Base-by-base conservation (phyloP, 1,140 invertebrate species). In the Psix sp. region DNA sequence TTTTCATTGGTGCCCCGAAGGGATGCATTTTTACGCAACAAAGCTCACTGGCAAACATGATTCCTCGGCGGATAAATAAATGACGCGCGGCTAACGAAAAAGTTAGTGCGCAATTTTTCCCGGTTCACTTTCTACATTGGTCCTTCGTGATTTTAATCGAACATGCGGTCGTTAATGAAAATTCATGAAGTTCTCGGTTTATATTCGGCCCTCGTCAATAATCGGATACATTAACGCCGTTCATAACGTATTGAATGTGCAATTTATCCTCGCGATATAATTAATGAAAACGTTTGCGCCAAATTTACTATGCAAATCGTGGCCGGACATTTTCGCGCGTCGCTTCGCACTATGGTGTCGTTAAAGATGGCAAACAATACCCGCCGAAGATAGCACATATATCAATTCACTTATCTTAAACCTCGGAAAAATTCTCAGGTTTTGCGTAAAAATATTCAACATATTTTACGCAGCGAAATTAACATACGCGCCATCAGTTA, bases 401-500 rank as follows among this genome's bases (percentile, higher is more conserved):
- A 74, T 62, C 71, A 74, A 74, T 62, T 74, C 57, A 67, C 57
- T 18, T 68, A 74, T 74, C 63, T 74, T 31, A 43, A 67, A 59
- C n/a, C 49, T 20, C 35, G 36, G 24, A 57, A 74, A 74, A 67
- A 57, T 68, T 67, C 71, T 57, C 71, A 74, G 49, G 10, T 68
- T 63, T 13, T 29, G 57, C 39, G 63, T 57, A 67, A 74, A 74
- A 74, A 63, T 62, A 60, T 67, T 56, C 62, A 57, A 66, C 70
- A 62, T 57, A 67, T 62, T 74, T 74, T 74, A 62, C 26, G 40
- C 36, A 48, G 31, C 29, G 33, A 74, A 74, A 74, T 74, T 74
- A 74, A 74, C 70, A 74, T 67, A 66, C 15, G 56, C 42, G 48
- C 62, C 62, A 67, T 74, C 70, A 52, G 56, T 74, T 74, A 74